Evolutionary conservation across 2,797 vertebrate genomes (phyloP), one percentile per base, ranked within the genome.

Genomic region (Chiroxiphia lanceolata): DNA sequence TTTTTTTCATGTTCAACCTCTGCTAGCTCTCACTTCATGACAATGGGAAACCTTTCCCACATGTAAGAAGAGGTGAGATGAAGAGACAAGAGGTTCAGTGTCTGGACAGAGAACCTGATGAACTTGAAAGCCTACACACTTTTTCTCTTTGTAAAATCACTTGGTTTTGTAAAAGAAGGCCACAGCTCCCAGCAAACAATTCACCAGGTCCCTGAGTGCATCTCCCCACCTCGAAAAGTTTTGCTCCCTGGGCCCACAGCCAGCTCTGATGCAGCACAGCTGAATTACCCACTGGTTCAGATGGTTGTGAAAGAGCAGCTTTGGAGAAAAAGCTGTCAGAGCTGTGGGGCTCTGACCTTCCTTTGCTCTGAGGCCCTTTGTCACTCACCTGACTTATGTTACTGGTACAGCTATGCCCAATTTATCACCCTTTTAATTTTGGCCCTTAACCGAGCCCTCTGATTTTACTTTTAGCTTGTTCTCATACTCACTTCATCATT

Each of bases 101-200:
- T 25, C 38, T 44, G 21, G 57, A 38, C 10, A 65, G 34, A 48
- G 57, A 48, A 91, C 6, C 7, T 60, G 31, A 51, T 15, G 76
- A 72, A 61, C 6, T 34, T 0, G 0, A 72, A 87, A 54, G 7
- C 10, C 23, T 54, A 14, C 16, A 7, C 4, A 21, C 11, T 64
- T 77, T 48, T 74, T 54, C 8, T 63, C 15, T 36, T 64, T 36
- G 14, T 20, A 5, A 47, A 20, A 11, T 29, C 38, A 26, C 27
- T 63, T 42, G 16, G 5, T 47, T 91, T 33, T 21, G 33, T 5
- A 38, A 68, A 59, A 72, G 25, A 63, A 44, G 8, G 12, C 5
- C 42, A 45, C 13, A 50, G 8, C 19, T 83, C 22, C 31, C 56
- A 79, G 51, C 8, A 84, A 74, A 27, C 16, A 6, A 21, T 16